Evolutionary conservation across 2,797 vertebrate species (phyloP).

Genomic region (Cottoperca gobio): DNA sequence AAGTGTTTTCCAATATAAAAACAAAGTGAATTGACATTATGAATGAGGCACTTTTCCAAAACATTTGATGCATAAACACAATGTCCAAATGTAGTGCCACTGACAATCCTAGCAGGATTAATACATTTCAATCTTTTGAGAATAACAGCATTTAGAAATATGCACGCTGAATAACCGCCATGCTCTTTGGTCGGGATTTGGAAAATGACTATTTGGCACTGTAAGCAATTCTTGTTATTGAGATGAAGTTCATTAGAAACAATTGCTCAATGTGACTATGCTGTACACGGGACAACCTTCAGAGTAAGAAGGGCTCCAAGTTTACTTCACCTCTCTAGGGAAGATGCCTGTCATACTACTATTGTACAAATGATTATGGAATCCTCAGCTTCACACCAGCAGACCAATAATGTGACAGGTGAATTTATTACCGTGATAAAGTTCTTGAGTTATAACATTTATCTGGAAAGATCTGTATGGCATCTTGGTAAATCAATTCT

Average conservation of each 20-base stretch:
- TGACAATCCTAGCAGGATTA: constrained; percentile 20
- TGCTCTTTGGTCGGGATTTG: constrained; percentile 17
- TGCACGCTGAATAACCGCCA: constrained; percentile 1
- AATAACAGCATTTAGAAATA: constrained; percentile 30
- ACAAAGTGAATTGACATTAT: constrained; percentile 60
- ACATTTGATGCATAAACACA: constrained; percentile 66
- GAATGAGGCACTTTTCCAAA: constrained; percentile 67
- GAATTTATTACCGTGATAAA: constrained; percentile 64
- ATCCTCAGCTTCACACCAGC: constrained; percentile 23
- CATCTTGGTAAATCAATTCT: constrained; percentile 73
- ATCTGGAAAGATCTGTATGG: constrained; percentile 60
- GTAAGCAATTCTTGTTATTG: constrained; percentile 32
- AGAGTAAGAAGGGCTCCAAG: constrained; percentile 7
- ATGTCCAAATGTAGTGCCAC: constrained; percentile 34
- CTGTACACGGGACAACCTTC: constrained; percentile 6
- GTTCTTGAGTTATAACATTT: constrained; percentile 54
- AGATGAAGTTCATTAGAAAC: constrained; percentile 52
- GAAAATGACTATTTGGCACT: constrained; percentile 26
- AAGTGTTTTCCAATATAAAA: constrained; percentile 67
- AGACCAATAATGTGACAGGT: constrained; percentile 41
- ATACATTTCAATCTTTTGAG: constrained; percentile 24
- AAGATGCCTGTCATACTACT: constrained; percentile 30
- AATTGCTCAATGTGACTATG: constrained; percentile 21
- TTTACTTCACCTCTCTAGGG: constrained; percentile 21
- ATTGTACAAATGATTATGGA: constrained; percentile 35